Conservation (phyloP, 1,140 invertebrate genomes). For the Drosophila simulans region DNA sequence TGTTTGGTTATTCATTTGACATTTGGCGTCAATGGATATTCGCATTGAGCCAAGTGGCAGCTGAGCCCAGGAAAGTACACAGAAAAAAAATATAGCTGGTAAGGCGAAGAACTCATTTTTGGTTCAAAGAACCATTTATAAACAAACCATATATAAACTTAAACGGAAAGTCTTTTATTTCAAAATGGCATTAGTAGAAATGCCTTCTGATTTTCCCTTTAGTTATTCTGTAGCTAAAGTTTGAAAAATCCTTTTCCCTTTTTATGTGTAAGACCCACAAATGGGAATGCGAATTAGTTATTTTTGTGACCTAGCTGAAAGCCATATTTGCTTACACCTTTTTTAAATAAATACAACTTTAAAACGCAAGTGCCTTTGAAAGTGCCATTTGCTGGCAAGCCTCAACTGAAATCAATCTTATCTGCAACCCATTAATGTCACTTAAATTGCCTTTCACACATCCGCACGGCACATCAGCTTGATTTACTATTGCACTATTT, state of each 20-base stretch:
- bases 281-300: too few species aligned
- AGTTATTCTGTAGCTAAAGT: too few species aligned
- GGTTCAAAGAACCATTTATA: too few species aligned
- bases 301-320: neutral
- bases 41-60: constrained; percentile 23
- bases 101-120: too few species aligned
- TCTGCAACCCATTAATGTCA: constrained; percentile 40
- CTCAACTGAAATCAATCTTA: constrained; percentile 23
- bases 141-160: too few species aligned
- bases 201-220: too few species aligned
- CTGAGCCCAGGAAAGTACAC: constrained; percentile 10
- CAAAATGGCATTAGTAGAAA: too few species aligned
- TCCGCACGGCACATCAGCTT: constrained; percentile 38
- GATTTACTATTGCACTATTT: constrained; percentile 63
- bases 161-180: too few species aligned
- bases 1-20: constrained; percentile 75
- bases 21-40: constrained; percentile 50
- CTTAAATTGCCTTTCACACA: constrained; percentile 17
- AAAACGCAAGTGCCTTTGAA: too few species aligned
- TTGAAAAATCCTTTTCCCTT: too few species aligned
- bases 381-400: neutral
- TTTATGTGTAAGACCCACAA: too few species aligned
- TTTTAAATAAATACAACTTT: neutral
- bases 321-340: neutral
- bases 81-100: neutral